Evolutionary conservation across 92 coral and sea anemone genomes (phyloP).

Genomic region (Phenganax stokvisi): DNA sequence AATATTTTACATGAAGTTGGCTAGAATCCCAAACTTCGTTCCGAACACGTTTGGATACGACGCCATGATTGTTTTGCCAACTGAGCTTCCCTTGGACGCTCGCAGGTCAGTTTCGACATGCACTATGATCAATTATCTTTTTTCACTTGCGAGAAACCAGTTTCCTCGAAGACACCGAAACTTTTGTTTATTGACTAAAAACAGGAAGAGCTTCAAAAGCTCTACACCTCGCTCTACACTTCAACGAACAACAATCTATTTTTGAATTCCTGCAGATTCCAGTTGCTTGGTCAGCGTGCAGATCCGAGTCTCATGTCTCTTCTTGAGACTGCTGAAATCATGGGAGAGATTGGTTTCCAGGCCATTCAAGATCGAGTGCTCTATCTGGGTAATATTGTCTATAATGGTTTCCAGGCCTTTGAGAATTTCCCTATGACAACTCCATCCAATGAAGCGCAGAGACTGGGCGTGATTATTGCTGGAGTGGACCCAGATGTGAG

Average conservation of each 20-base stretch:
- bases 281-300: slow-evolving; percentile 59
- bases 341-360: slow-evolving; percentile 52
- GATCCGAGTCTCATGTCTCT: slow-evolving; percentile 55
- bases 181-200: too few species aligned
- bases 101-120: neutral
- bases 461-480: neutral
- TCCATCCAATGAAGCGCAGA: neutral
- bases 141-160: too few species aligned
- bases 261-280: slow-evolving; percentile 49
- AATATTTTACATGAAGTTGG: slow-evolving; percentile 53
- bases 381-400: neutral
- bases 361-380: slow-evolving; percentile 8
- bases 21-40: slow-evolving; percentile 45
- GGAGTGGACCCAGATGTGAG: slow-evolving; percentile 5
- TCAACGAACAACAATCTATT: neutral
- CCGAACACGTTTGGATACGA: slow-evolving; percentile 67
- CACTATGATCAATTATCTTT: too few species aligned
- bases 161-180: too few species aligned
- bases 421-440: neutral
- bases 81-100: slow-evolving; percentile 13
- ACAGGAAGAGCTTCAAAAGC: too few species aligned
- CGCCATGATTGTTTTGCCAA: slow-evolving; percentile 45
- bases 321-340: slow-evolving; percentile 57
- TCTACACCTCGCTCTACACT: too few species aligned
- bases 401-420: neutral